These are phyloP conservation scores for Dufourea novaeangliae DNA, from an alignment of 1,140 invertebrate species.

Conservation along the genomic window DNA sequence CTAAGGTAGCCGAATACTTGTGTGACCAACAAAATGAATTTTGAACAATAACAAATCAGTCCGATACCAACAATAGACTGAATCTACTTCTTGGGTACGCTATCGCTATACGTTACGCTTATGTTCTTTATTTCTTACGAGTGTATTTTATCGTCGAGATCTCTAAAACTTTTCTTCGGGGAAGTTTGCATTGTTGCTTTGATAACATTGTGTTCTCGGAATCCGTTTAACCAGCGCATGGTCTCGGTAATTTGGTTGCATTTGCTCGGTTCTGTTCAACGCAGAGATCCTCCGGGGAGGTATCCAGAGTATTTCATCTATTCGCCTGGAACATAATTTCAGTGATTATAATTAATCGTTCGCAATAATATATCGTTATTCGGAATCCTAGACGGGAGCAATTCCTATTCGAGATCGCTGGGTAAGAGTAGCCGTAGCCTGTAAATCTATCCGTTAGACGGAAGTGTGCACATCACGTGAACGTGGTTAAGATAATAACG, in stretches of 20 bases:
- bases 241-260: background rate
- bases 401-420: background rate
- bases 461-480: background rate
- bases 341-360: slow-evolving; percentile 3
- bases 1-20: too few relatives aligned
- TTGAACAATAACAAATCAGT: too few relatives aligned
- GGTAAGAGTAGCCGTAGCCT: too few relatives aligned
- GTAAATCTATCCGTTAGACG: too few relatives aligned
- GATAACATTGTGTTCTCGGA: background rate
- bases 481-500: slow-evolving; percentile 8
- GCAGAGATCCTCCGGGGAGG: background rate
- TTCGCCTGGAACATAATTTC: slow-evolving; percentile 1
- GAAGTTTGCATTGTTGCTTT: background rate
- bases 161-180: background rate
- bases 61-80: too few relatives aligned
- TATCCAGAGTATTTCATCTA: background rate
- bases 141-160: too few relatives aligned
- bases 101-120: too few relatives aligned
- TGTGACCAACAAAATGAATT: too few relatives aligned
- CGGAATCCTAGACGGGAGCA: background rate
- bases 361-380: slow-evolving; percentile 6
- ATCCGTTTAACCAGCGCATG: slow-evolving; percentile 15
- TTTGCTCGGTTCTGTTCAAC: background rate
- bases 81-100: too few relatives aligned
- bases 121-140: too few relatives aligned